Base-by-base conservation (phyloP, 2,888 invertebrate genomes). In the Zelleria hepariella region DNA sequence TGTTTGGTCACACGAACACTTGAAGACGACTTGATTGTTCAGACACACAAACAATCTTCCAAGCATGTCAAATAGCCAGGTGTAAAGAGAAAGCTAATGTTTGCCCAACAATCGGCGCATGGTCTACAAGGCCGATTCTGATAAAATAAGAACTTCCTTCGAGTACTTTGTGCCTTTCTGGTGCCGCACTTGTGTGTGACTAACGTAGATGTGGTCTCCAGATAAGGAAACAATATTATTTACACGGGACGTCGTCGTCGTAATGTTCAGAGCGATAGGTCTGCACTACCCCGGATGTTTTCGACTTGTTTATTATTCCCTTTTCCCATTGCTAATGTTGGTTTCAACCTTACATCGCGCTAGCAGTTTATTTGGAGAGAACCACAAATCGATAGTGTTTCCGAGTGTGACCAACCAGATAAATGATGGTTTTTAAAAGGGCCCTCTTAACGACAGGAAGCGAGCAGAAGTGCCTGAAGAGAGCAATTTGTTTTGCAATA, bases 401-500 rank as follows among this genome's bases (percentile, higher is more conserved):
- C 23, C 10, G 51, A 10, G 51, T 5, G 23, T 51, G 57, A 57
- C n/a, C 21, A 61, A 58, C n/a, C 21, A 61, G 59, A 62, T 62
- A 66, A 62, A 63, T 65, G 67, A 68, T 68, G 59, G 63, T 67
- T 66, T 63, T 58, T 59, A 63, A 65, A 67, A 64, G 62, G 58
- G 65, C 64, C 70, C 64, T 68, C 70, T 75, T 70, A 73, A 69
- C 69, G 71, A 71, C 67, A 73, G 73, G 73, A 75, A 72, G 72
- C 74, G 67, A n/a, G n/a, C n/a, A 71, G 71, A 55, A 55, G 20
- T 18, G 55, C 4, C 48, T 23, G 69, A 69, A 66, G 69, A 68
- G 73, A 75, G 76, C 74, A 79, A 82, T 85, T 85, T 78, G 78
- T 78, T 80, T 76, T 71, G 79, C 76, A 84, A 84, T 82, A 81